A percentile compares a stretch with the other conserved stretches of the same genome.
Conservation (phyloP, 2,797 vertebrate species). For the Hoplostethus atlanticus region DNA sequence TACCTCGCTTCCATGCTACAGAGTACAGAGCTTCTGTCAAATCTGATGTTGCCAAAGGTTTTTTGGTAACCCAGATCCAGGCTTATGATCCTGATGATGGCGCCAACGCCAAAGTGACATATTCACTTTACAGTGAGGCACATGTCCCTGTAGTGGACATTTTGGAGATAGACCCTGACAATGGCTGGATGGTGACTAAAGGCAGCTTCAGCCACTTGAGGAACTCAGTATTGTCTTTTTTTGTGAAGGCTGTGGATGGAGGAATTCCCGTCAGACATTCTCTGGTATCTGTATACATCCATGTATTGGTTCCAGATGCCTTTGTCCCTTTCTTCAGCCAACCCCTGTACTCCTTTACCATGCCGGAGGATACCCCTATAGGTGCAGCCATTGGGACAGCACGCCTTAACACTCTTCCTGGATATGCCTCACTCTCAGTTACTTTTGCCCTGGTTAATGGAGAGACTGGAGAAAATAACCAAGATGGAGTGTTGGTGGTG, state of each 20-base stretch:
- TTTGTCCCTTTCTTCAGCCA: conserved; percentile 92
- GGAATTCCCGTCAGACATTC: conserved; percentile 93
- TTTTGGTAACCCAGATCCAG: conserved; percentile 94
- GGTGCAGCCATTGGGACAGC: conserved; percentile 91
- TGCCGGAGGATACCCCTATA: conserved; percentile 91
- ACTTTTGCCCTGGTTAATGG: conserved; percentile 90
- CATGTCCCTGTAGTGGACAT: conserved; percentile 91
- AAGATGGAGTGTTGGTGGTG: conserved; percentile 89
- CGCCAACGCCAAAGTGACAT: conserved; percentile 91
- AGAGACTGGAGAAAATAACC: conserved; percentile 91
- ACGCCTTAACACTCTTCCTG: conserved; percentile 79
- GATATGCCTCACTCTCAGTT: conserved; percentile 71
- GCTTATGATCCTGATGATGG: conserved; percentile 93
- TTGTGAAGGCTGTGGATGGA: conserved; percentile 95
- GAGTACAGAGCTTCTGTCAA: conserved; percentile 95
- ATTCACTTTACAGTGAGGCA: conserved; percentile 95
- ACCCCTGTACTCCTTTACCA: conserved; percentile 90
- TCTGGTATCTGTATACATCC: conserved; percentile 95
- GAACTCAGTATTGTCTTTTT: conserved; percentile 95
- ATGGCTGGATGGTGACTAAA: conserved; percentile 98
- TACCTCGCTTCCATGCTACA: conserved; percentile 88
- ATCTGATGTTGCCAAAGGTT: conserved; percentile 91
- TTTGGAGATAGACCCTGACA: conserved; percentile 98
- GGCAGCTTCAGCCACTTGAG: conserved; percentile 92
- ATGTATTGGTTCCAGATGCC: conserved; percentile 91